Conservation (phyloP, 2,113 vertebrate genomes). For the Rhinogobius similis region DNA sequence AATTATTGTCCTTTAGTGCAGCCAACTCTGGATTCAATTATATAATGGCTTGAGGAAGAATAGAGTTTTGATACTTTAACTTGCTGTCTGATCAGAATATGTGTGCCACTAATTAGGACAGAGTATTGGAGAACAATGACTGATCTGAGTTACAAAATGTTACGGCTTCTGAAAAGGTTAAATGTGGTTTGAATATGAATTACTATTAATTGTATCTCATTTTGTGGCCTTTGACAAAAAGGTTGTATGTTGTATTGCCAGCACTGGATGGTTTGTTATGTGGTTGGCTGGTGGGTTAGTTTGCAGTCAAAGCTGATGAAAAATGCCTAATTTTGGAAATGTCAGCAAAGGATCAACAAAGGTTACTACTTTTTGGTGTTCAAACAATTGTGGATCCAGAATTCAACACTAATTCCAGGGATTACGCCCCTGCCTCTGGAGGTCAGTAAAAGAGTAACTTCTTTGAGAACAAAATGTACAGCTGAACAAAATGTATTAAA, state of each 20-base stretch:
- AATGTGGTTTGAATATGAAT: neutral
- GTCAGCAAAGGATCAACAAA: neutral
- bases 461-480: too few relatives aligned
- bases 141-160: constrained; percentile 48
- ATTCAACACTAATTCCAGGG: too few relatives aligned
- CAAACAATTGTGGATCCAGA: neutral
- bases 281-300: neutral
- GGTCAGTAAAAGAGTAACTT: too few relatives aligned
- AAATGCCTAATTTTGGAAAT: neutral
- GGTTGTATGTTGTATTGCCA: neutral
- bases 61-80: constrained; percentile 47
- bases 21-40: constrained; percentile 61
- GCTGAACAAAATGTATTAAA: too few relatives aligned
- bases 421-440: too few relatives aligned
- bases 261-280: neutral
- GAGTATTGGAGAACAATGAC: constrained; percentile 52
- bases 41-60: constrained; percentile 53
- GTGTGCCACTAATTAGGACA: constrained; percentile 54
- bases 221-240: neutral
- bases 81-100: constrained; percentile 64
- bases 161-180: neutral
- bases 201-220: neutral
- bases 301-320: too few relatives aligned
- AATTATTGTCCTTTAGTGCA: constrained; percentile 57
- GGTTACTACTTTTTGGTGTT: neutral